A percentile compares a stretch with the other conserved stretches of the same genome.
These are phyloP conservation scores for Dipodomys ordii DNA, from an alignment of 2,113 vertebrate genomes.

Conservation along the genomic window DNA sequence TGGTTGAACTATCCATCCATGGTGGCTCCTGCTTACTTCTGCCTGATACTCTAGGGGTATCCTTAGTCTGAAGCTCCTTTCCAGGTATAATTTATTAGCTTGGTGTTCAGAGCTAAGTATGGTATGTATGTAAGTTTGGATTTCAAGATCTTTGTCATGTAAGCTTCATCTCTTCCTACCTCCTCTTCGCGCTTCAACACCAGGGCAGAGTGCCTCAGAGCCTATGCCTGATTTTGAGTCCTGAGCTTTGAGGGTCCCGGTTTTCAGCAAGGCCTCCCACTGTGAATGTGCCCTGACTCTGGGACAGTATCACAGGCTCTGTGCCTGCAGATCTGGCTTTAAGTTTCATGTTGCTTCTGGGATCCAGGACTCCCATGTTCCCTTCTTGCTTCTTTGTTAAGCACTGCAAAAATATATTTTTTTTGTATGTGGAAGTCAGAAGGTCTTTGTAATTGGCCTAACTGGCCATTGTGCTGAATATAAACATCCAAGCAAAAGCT, in stretches of 20 bases:
- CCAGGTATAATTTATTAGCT: not conserved
- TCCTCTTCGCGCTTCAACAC: too few species aligned
- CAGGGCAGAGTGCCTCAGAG: not conserved
- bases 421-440: not conserved
- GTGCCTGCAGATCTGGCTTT: not conserved
- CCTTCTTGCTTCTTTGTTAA: not conserved
- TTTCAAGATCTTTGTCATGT: not conserved
- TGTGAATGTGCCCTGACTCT: not conserved
- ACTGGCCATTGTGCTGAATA: not conserved
- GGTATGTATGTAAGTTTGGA: not conserved
- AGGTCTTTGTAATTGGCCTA: not conserved
- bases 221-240: not conserved
- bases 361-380: not conserved
- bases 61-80: not conserved
- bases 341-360: not conserved
- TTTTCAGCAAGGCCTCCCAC: not conserved
- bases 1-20: not conserved
- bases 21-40: not conserved
- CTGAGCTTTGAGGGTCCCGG: not conserved
- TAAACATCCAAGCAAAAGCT: not conserved
- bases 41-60: not conserved
- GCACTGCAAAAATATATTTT: not conserved
- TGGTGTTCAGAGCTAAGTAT: not conserved
- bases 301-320: not conserved
- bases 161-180: not conserved